These are phyloP conservation scores for Mnemiopsis leidyi DNA, from an alignment of 37 sponge, comb jelly and placozoan genomes.

Conservation along the genomic window DNA sequence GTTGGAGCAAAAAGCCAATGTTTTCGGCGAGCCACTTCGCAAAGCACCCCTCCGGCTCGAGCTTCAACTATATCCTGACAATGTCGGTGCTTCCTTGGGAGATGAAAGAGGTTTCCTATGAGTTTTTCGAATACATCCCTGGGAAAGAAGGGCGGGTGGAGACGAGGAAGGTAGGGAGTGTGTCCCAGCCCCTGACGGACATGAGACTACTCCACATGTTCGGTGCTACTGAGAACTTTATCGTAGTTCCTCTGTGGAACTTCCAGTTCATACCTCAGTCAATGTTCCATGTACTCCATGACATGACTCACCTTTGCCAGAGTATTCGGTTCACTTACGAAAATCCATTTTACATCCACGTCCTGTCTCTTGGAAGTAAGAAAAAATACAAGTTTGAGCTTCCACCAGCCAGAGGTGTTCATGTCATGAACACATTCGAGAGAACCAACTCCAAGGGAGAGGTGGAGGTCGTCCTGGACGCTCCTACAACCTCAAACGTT, in stretches of 20 bases:
- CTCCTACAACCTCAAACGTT: neutral
- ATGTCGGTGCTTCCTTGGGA: neutral
- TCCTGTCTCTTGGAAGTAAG: neutral
- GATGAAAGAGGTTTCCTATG: neutral
- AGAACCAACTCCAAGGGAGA: neutral
- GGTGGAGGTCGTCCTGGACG: constrained; percentile 28
- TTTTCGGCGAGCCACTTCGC: constrained; percentile 12
- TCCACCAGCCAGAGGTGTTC: neutral
- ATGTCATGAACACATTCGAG: constrained; percentile 53
- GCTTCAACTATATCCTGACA: neutral
- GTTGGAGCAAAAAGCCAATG: neutral
- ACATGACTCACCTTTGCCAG: neutral
- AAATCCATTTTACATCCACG: neutral
- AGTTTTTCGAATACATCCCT: neutral
- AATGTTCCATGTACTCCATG: neutral
- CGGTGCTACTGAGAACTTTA: constrained; percentile 26
- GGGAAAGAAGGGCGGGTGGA: neutral
- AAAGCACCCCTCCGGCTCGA: neutral
- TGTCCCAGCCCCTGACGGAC: neutral
- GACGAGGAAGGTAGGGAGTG: neutral
- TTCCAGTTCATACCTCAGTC: neutral
- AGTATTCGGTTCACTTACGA: neutral
- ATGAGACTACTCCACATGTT: neutral
- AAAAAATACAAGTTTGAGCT: neutral
- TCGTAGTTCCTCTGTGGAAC: neutral